phyloP scores from a whole-genome alignment of 2,888 invertebrate genomes.

The Steromphala cineraria region DNA sequence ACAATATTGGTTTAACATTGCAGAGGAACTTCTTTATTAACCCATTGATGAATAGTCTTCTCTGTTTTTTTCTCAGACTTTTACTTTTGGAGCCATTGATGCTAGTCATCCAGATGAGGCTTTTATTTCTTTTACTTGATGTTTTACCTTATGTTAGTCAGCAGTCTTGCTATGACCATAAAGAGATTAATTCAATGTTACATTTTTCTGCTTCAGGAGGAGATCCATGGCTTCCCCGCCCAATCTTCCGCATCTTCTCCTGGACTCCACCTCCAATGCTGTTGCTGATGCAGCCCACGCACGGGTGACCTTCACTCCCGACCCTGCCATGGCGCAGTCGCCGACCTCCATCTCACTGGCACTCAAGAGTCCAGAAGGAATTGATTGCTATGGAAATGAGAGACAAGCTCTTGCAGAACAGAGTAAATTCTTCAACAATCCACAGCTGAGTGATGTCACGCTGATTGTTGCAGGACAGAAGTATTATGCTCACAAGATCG shows the following conservation, averaged over 20 bases:
- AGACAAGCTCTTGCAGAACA: constrained; percentile 57
- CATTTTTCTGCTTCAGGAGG: background rate
- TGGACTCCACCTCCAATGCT: constrained; percentile 9
- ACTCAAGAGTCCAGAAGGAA: constrained; percentile 60
- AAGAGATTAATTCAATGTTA: no score
- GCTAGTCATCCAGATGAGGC: background rate
- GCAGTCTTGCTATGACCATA: no score
- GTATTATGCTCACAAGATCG: constrained; percentile 75
- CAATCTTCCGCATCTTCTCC: constrained; percentile 40
- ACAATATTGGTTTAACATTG: no score
- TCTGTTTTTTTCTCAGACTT: no score
- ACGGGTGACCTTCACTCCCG: constrained; percentile 16
- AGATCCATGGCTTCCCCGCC: constrained; percentile 46
- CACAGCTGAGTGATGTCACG: constrained; percentile 61
- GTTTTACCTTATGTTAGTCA: no score
- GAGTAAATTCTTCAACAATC: constrained; percentile 64
- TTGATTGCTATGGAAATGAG: constrained; percentile 68
- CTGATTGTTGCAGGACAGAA: constrained; percentile 73
- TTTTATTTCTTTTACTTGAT: no score
- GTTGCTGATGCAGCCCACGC: background rate
- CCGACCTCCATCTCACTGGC: constrained; percentile 46
- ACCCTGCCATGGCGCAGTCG: constrained; percentile 24
- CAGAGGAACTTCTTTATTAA: no score
- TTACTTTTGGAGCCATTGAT: background rate
- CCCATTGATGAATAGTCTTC: no score